Percentiles rank a stretch among this genome's conserved stretches.
These are phyloP conservation scores for Ophion obscuratus DNA, from an alignment of 2,888 invertebrate genomes.

Conservation along the genomic window DNA sequence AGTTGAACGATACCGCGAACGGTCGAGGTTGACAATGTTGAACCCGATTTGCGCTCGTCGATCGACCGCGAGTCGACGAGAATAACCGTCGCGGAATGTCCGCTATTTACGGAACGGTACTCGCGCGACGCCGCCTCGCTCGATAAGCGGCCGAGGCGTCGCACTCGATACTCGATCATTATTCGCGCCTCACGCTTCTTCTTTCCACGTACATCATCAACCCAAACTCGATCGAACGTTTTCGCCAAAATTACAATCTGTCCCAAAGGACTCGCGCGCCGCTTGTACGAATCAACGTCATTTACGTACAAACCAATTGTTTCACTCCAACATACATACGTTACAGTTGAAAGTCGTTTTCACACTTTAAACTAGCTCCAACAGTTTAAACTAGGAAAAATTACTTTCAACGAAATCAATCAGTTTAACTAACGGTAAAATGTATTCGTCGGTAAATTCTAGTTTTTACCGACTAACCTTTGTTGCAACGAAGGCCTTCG, in stretches of 20 bases:
- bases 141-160: slow-evolving; percentile 67
- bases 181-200: background rate
- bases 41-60: slow-evolving; percentile 64
- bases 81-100: slow-evolving; percentile 75
- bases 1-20: slow-evolving; percentile 34
- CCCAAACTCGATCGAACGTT: background rate
- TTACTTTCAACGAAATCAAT: no score
- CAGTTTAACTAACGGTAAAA: no score
- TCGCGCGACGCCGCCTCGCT: slow-evolving; percentile 51
- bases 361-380: no score
- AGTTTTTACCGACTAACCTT: no score
- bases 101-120: slow-evolving; percentile 72
- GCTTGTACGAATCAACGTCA: no score
- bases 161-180: slow-evolving; percentile 11
- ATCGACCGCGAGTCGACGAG: slow-evolving; percentile 67
- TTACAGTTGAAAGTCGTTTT: no score
- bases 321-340: no score
- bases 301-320: no score
- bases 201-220: background rate
- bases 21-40: slow-evolving; percentile 60
- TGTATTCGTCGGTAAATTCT: no score
- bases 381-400: no score
- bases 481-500: no score
- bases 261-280: no score
- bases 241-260: background rate